A percentile compares a stretch with the other conserved stretches of the same genome.
phyloP scores from a whole-genome alignment of 2,797 vertebrate species.

The Manis crassicaudata region DNA sequence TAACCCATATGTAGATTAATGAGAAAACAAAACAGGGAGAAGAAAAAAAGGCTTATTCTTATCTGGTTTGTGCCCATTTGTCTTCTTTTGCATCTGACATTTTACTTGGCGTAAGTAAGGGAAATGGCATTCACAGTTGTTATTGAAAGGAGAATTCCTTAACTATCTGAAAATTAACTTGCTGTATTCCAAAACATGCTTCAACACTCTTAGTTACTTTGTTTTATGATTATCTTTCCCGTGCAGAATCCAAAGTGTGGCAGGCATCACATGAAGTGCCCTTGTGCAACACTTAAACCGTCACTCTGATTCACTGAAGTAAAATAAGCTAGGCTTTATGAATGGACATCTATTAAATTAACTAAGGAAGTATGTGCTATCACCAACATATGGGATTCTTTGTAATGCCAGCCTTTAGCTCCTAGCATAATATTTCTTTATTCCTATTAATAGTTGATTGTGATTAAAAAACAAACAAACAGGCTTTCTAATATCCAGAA shows the following conservation, averaged over 20 bases:
- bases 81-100: neutral
- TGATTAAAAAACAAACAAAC: neutral
- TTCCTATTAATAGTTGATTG: neutral
- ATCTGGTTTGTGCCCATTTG: neutral
- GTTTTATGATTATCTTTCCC: conserved; percentile 64
- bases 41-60: neutral
- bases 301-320: conserved; percentile 56
- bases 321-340: conserved; percentile 41
- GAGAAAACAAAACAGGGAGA: neutral
- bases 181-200: conserved; percentile 46
- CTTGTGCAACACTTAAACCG: conserved; percentile 53
- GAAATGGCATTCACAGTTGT: neutral
- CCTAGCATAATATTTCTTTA: neutral
- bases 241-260: conserved; percentile 32
- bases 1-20: neutral
- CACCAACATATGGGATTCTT: neutral
- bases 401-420: neutral
- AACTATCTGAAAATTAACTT: conserved; percentile 44
- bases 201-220: conserved; percentile 55
- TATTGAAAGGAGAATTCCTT: neutral
- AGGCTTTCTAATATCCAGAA: neutral
- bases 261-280: conserved; percentile 33
- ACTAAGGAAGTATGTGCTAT: neutral
- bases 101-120: conserved; percentile 39
- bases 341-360: conserved; percentile 45